Percentiles rank a stretch among this genome's conserved stretches.
These are phyloP conservation scores for Suncus etruscus DNA, from an alignment of 2,113 vertebrate genomes.

Conservation along the genomic window DNA sequence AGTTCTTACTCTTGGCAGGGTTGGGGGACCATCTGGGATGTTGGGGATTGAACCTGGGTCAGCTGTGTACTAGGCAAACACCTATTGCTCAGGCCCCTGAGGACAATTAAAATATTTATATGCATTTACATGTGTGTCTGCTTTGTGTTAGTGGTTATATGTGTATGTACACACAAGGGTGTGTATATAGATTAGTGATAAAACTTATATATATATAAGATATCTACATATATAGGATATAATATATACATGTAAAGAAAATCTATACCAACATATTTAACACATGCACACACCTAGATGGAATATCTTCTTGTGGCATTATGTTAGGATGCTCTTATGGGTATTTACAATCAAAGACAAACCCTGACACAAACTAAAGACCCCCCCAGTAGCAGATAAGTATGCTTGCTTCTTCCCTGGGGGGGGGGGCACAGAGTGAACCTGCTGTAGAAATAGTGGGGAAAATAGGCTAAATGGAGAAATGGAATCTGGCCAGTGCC, in stretches of 20 bases:
- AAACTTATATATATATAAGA: too few relatives aligned
- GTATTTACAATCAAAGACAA: neutral
- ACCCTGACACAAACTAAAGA: neutral
- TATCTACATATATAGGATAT: too few relatives aligned
- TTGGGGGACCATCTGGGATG: too few relatives aligned
- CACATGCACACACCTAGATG: neutral
- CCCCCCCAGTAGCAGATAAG: neutral
- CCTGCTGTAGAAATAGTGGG: neutral
- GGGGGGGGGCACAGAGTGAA: neutral
- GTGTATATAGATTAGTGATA: neutral
- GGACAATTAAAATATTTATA: neutral
- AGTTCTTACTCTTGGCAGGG: too few relatives aligned
- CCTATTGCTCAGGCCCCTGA: too few relatives aligned
- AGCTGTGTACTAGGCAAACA: too few relatives aligned
- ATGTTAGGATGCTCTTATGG: neutral
- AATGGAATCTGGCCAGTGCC: neutral
- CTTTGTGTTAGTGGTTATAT: neutral
- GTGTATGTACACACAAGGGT: neutral
- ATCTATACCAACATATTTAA: too few relatives aligned
- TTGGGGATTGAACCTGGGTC: too few relatives aligned
- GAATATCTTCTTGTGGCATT: neutral
- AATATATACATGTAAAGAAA: too few relatives aligned
- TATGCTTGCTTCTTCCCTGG: neutral
- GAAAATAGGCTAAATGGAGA: neutral
- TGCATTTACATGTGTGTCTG: too few relatives aligned